Base-by-base conservation (phyloP, 2,113 vertebrate genomes). In the Amphilophus citrinellus region DNA sequence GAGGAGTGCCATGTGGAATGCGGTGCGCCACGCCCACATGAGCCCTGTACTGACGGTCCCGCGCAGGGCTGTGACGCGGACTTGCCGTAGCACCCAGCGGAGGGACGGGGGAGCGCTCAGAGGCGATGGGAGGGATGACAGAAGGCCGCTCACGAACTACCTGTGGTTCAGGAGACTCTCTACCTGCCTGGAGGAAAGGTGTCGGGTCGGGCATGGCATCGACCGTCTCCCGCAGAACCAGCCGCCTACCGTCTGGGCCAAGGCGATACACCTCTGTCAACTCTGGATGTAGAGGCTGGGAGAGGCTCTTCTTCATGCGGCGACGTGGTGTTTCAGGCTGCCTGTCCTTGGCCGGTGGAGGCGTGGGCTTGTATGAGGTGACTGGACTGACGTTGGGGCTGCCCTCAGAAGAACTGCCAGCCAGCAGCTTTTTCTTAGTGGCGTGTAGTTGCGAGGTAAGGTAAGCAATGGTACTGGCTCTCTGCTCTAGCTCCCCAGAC, bases 161-260 rank as follows among this genome's bases (percentile, higher is more conserved):
- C 30, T 98, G 98, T 0, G 96, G 95, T 66, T 98, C 98, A 0
- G 95, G 92, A 0, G 96, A 91, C 4, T 93, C 90, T 68, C 92
- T 88, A 3, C 90, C 91, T 0, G 98, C 97, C 95, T 98, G 92
- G 50, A 99, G 95, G 66, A 99, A 99, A 0, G 98, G 98, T 0
- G 98, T 98, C 65, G 98, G 98, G 88, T 99, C 98, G 0, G 98
- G 98, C 98, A 99, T 99, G 84, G 97, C 97, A 10, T 99, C 98
- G 24, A 98, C 94, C 0, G 97, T 91, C 88, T 99, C 98, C 3
- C 98, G 93, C 32, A 99, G 68, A 7, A 98, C 95, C 59, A 99
- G 92, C 80, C 98, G 97, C 6, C 97, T 94, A 66, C 97, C 95
- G 5, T 99, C 98, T 0, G 96, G 78, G 3, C 98, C 97, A 7